Conservation (phyloP, 1,140 invertebrate species). For the Drosophila truncata region DNA sequence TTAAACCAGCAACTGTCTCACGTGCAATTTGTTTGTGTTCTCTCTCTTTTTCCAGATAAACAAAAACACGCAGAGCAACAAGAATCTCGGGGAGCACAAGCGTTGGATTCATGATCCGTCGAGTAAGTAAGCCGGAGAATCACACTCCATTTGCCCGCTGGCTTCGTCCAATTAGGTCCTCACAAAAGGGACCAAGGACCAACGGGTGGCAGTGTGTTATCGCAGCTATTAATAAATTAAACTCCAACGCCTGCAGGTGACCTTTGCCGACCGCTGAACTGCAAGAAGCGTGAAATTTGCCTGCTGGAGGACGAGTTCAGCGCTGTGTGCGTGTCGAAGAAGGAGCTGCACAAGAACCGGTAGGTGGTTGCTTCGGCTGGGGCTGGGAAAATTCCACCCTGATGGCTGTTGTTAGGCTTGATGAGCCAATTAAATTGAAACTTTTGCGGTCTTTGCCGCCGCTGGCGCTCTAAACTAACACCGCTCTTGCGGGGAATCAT, state of each 20-base stretch:
- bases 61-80: constrained; percentile 74
- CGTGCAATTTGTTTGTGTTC: constrained; percentile 31
- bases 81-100: constrained; percentile 86
- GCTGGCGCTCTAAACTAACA: constrained; percentile 31
- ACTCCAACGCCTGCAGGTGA: constrained; percentile 88
- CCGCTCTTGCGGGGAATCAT: constrained; percentile 11
- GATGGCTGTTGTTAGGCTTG: constrained; percentile 27
- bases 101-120: constrained; percentile 91
- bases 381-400: neutral
- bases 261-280: constrained; percentile 93
- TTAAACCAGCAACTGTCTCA: constrained; percentile 67
- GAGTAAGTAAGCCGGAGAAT: constrained; percentile 87
- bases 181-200: constrained; percentile 16
- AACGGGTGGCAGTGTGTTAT: constrained; percentile 5
- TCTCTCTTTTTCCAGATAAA: constrained; percentile 65
- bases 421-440: constrained; percentile 80
- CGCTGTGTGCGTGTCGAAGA: constrained; percentile 94
- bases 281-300: constrained; percentile 95
- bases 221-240: constrained; percentile 49
- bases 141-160: constrained; percentile 3
- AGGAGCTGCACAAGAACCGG: constrained; percentile 94
- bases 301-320: constrained; percentile 93
- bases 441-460: constrained; percentile 47
- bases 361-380: constrained; percentile 77
- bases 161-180: constrained; percentile 7